These are phyloP conservation scores for Artemia franciscana DNA, from an alignment of 1,140 invertebrate genomes.

Conservation along the genomic window DNA sequence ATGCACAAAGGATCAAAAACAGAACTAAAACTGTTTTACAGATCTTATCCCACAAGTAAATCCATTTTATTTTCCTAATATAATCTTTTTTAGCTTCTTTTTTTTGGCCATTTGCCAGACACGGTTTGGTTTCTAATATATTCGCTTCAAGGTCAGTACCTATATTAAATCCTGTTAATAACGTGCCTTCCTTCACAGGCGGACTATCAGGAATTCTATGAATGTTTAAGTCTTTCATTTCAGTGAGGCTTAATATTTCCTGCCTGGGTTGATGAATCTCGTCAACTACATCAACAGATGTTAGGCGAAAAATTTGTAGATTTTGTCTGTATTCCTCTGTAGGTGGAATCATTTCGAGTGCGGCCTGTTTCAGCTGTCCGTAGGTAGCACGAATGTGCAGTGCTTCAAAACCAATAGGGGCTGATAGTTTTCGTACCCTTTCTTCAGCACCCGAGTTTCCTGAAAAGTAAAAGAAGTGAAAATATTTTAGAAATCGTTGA, in stretches of 20 bases:
- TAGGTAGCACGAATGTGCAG: not conserved
- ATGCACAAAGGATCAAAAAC: too few relatives aligned
- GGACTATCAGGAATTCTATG: not conserved
- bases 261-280: not conserved
- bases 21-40: too few relatives aligned
- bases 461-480: too few relatives aligned
- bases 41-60: too few relatives aligned
- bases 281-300: not conserved
- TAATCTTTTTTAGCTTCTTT: too few relatives aligned
- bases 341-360: not conserved
- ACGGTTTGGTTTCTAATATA: too few relatives aligned
- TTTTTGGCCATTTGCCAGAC: too few relatives aligned
- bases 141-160: too few relatives aligned
- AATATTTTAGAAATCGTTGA: too few relatives aligned
- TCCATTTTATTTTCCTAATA: too few relatives aligned
- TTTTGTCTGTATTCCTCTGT: not conserved
- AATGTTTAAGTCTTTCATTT: not conserved
- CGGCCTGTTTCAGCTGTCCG: not conserved
- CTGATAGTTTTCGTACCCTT: not conserved
- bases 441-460: too few relatives aligned
- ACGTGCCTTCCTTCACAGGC: not conserved
- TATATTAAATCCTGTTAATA: too few relatives aligned
- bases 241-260: not conserved
- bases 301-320: not conserved
- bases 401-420: not conserved